phyloP scores from a whole-genome alignment of 2,888 invertebrate genomes.

The Caenorhabditis sulstoni region DNA sequence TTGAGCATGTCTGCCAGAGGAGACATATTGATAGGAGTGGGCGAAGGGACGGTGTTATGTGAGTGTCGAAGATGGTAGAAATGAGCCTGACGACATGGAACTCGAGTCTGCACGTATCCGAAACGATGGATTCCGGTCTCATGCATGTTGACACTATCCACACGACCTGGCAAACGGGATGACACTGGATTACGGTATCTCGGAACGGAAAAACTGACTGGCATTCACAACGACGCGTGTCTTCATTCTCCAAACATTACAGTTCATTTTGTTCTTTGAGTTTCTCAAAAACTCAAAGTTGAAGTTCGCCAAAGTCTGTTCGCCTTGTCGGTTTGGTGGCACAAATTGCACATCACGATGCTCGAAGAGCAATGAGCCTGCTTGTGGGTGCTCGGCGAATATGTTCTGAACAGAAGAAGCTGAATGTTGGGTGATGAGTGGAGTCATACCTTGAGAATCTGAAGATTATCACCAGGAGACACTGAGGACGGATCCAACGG shows the following conservation, averaged over 20 bases:
- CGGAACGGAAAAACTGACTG: conserved; percentile 65
- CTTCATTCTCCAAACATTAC: conserved; percentile 80
- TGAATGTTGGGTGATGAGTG: neutral
- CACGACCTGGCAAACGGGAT: conserved; percentile 64
- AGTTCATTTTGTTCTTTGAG: conserved; percentile 77
- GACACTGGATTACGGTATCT: neutral
- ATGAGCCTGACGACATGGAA: conserved; percentile 74
- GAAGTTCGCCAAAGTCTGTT: conserved; percentile 70
- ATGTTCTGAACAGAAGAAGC: conserved; percentile 61
- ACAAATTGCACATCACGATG: conserved; percentile 77
- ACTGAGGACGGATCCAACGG: conserved; percentile 74
- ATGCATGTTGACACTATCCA: conserved; percentile 80
- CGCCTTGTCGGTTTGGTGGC: conserved; percentile 49
- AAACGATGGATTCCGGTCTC: conserved; percentile 80
- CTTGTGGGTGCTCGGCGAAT: conserved; percentile 78
- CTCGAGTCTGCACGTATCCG: conserved; percentile 76
- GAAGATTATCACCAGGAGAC: conserved; percentile 69
- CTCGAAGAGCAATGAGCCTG: conserved; percentile 79
- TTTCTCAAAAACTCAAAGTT: conserved; percentile 77
- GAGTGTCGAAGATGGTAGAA: conserved; percentile 79
- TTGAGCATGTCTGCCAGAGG: conserved; percentile 69
- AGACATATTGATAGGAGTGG: conserved; percentile 74
- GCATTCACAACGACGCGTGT: conserved; percentile 79
- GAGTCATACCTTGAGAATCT: conserved; percentile 68
- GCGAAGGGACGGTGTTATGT: conserved; percentile 72